Base-by-base conservation (phyloP, 2,888 invertebrate species). In the Ashinkailepas kermadecensis region DNA sequence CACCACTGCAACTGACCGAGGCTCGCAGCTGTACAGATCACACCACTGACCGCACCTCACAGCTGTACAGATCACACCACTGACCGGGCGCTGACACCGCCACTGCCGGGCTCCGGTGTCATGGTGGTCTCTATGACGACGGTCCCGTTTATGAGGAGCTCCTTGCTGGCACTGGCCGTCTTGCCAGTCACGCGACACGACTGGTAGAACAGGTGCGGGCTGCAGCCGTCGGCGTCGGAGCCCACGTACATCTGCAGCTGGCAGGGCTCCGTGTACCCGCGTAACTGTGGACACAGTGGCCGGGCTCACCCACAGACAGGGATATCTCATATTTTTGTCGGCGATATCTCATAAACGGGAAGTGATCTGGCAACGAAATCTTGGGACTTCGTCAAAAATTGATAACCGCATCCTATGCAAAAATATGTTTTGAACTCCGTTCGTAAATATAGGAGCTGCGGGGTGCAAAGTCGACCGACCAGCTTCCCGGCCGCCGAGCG, bases 111-210 rank as follows among this genome's bases (percentile, higher is more conserved):
- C 81, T 93, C 90, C 0, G 97, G 95, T 85, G 95, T 94, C 86
- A 97, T 91, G 86, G 95, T 94, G 83, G 97, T 92, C 88, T 97
- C 96, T 84, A 97, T 96, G 83, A 97, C 93, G 85, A 94, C 94
- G 1, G 97, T 97, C n/a, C 97, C 97, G 85, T 97, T 96, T 81
- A 96, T 91, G 87, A 95, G 95, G 85, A 93, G 92, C 88, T 97
- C 96, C 83, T 91, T 90, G 88, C 97, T 97, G 0, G 95, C 94
- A 2, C 96, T 97, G 15, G 97, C 96, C 88, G 96, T 97, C 89
- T 98, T 98, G 10, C 98, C 97, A 83, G 95, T 94, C 0, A 98
- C 97, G 84, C 95, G 93, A 87, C 97, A 97, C 6, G 97, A 96
- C 88, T 97, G 97, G 89, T 84, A 84, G 88, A 97, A 97, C 92